These are phyloP conservation scores for Stegana nigrithorax DNA, from an alignment of 2,888 invertebrate genomes.

Conservation along the genomic window DNA sequence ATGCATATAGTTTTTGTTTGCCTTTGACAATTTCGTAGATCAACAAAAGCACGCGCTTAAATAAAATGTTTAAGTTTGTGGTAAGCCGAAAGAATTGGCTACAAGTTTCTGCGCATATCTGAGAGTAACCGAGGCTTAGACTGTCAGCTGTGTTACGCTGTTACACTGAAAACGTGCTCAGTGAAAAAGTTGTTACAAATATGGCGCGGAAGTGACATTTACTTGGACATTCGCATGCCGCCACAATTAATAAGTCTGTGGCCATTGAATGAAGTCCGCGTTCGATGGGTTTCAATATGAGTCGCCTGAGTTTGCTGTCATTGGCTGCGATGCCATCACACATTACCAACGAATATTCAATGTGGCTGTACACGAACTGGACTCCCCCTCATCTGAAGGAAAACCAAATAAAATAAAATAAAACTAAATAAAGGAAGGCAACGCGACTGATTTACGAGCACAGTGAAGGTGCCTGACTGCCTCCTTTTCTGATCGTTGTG, in stretches of 20 bases:
- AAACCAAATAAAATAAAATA: not conserved
- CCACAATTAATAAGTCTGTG: no score
- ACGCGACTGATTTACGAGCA: not conserved
- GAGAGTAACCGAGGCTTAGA: no score
- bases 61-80: constrained; percentile 47
- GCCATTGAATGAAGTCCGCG: constrained; percentile 14
- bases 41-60: constrained; percentile 47
- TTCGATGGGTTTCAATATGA: not conserved
- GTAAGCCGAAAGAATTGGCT: constrained; percentile 34
- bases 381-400: not conserved
- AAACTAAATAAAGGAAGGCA: not conserved
- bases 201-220: not conserved
- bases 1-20: no score
- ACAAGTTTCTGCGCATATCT: no score
- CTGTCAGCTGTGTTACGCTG: no score
- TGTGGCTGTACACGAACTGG: not conserved
- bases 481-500: constrained; percentile 27
- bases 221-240: not conserved
- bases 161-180: no score
- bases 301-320: not conserved
- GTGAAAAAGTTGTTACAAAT: no score
- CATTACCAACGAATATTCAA: not conserved
- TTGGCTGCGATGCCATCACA: not conserved
- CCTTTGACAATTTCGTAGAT: constrained; percentile 23
- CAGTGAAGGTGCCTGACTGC: not conserved